Conservation (phyloP, 1,140 invertebrate species). For the Wiebesia pumilae region DNA sequence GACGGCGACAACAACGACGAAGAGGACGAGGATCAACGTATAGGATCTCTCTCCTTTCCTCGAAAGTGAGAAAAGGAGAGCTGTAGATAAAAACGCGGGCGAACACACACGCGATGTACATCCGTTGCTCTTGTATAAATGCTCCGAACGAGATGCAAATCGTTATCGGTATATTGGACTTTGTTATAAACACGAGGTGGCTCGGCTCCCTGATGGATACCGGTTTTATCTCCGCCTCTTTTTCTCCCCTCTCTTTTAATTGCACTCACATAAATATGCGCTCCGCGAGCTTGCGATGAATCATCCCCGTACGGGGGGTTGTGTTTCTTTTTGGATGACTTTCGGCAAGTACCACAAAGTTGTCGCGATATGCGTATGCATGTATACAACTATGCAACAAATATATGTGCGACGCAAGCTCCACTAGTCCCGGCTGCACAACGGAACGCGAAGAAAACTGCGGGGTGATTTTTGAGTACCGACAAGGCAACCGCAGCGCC, state of each 20-base stretch:
- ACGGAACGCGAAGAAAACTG: constrained; percentile 10
- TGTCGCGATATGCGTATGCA: background rate
- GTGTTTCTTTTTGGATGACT: background rate
- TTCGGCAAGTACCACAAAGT: background rate
- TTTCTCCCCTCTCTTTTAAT: background rate
- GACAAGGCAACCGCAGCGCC: background rate
- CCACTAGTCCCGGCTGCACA: background rate
- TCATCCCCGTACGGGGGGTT: background rate
- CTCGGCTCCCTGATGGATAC: background rate
- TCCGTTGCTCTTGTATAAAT: background rate
- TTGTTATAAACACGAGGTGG: background rate
- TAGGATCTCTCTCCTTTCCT: background rate
- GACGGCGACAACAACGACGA: no score
- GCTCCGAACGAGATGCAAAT: background rate
- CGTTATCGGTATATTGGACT: background rate
- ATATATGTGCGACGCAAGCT: constrained; percentile 10
- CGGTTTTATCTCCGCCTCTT: background rate
- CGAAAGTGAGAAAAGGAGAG: background rate
- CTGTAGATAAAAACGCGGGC: background rate
- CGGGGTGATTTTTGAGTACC: background rate
- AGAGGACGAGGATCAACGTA: no score
- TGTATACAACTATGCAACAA: background rate
- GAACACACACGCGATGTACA: background rate
- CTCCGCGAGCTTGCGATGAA: background rate
- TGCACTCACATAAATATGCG: background rate